A percentile compares a stretch with the other conserved stretches of the same genome.
phyloP scores from a whole-genome alignment of 2,113 vertebrate species.

The Sialia sialis region DNA sequence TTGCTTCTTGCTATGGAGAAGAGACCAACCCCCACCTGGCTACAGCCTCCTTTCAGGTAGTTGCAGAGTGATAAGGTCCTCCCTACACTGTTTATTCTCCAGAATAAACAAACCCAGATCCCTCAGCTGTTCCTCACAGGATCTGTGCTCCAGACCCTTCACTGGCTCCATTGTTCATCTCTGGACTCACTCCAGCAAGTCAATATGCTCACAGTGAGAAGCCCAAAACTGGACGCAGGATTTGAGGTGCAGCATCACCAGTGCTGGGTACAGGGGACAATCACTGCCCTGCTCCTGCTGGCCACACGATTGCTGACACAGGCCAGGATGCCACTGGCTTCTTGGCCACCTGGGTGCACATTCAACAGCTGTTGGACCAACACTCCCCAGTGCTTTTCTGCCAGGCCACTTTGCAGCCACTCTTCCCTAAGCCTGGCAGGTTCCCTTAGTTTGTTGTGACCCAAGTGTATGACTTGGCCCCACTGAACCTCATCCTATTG shows the following conservation, averaged over 20 bases:
- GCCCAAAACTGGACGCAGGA: background rate
- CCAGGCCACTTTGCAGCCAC: background rate
- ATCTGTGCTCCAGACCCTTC: background rate
- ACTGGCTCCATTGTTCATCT: background rate
- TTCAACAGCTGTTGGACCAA: background rate
- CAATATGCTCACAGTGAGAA: background rate
- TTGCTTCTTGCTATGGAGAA: background rate
- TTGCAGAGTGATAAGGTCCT: rapidly evolving
- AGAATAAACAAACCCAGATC: background rate
- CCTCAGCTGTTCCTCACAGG: background rate
- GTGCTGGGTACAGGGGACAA: background rate
- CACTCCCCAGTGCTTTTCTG: background rate
- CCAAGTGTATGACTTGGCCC: background rate
- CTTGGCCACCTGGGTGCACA: background rate
- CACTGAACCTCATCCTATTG: rapidly evolving
- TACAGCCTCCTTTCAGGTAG: background rate
- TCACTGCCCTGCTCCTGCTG: background rate
- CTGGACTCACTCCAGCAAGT: rapidly evolving
- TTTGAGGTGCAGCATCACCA: background rate
- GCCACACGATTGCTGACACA: background rate
- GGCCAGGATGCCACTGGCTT: background rate
- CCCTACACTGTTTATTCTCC: too few relatives aligned
- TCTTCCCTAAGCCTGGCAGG: background rate
- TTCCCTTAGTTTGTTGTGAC: background rate
- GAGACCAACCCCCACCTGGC: rapidly evolving